These are phyloP conservation scores for Epinephelus awoara DNA, from an alignment of 2,797 vertebrate species.

Conservation along the genomic window DNA sequence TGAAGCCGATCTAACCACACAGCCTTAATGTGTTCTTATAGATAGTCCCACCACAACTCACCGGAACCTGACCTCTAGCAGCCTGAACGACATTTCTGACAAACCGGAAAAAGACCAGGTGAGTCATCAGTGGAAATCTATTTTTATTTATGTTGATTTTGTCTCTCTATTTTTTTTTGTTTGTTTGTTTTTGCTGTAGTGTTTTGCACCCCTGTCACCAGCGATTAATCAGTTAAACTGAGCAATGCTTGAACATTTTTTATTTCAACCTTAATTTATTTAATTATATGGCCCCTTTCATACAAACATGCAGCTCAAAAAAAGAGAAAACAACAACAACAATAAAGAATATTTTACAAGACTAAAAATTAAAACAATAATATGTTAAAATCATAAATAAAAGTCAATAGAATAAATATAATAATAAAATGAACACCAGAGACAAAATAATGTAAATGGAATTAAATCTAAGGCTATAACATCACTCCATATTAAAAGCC, in stretches of 20 bases:
- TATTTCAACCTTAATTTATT: too few species aligned
- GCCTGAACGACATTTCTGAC: slow-evolving; percentile 96
- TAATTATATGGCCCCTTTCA: too few species aligned
- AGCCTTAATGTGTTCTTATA: slow-evolving; percentile 70
- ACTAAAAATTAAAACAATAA: too few species aligned
- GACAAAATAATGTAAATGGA: too few species aligned
- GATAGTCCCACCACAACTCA: slow-evolving; percentile 93
- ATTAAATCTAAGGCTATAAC: too few species aligned
- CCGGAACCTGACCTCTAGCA: slow-evolving; percentile 93
- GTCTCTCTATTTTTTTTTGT: background rate
- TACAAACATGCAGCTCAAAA: too few species aligned
- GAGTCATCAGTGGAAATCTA: slow-evolving; percentile 55
- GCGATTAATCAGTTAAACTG: background rate
- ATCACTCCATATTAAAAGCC: too few species aligned
- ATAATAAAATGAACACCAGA: too few species aligned
- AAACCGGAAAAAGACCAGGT: slow-evolving; percentile 99
- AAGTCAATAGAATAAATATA: too few species aligned
- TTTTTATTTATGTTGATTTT: background rate
- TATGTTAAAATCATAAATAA: too few species aligned
- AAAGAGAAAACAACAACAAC: too few species aligned
- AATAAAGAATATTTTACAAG: too few species aligned
- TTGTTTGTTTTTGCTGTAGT: background rate
- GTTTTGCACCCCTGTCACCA: background rate
- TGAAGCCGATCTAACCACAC: slow-evolving; percentile 39
- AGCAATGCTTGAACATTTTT: background rate